Conservation (phyloP, 1,140 invertebrate species). For the Sipha flava region DNA sequence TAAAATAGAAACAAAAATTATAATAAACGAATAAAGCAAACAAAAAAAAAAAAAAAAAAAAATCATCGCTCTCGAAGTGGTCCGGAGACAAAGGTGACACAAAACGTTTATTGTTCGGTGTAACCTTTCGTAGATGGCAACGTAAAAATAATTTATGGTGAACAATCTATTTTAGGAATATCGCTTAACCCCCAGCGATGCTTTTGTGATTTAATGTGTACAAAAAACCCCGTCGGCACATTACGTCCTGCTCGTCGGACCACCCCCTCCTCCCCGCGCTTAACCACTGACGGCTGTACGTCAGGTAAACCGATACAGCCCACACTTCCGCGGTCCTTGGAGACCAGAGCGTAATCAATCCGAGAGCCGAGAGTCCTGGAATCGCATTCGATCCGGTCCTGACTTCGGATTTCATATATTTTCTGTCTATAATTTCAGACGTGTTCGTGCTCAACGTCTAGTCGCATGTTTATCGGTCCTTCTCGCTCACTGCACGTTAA, state of each 20-base stretch:
- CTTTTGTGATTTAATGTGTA: constrained; percentile 33
- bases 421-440: too few species aligned
- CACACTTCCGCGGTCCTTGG: too few species aligned
- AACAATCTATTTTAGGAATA: not conserved
- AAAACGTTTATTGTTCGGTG: constrained; percentile 1
- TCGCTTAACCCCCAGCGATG: not conserved
- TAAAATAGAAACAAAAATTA: not conserved
- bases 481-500: too few species aligned
- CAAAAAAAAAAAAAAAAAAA: not conserved
- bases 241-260: not conserved
- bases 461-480: too few species aligned
- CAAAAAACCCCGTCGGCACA: not conserved
- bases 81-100: constrained; percentile 19
- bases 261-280: too few species aligned
- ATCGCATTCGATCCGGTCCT: too few species aligned
- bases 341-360: too few species aligned
- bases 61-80: not conserved
- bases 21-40: not conserved
- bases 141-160: constrained; percentile 27
- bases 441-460: too few species aligned
- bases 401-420: too few species aligned
- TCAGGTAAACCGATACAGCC: too few species aligned
- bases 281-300: too few species aligned
- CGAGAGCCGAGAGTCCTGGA: too few species aligned
- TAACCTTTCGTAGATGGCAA: not conserved